Conservation (phyloP, 2,888 invertebrate genomes). For the Zaprionus lineosus region DNA sequence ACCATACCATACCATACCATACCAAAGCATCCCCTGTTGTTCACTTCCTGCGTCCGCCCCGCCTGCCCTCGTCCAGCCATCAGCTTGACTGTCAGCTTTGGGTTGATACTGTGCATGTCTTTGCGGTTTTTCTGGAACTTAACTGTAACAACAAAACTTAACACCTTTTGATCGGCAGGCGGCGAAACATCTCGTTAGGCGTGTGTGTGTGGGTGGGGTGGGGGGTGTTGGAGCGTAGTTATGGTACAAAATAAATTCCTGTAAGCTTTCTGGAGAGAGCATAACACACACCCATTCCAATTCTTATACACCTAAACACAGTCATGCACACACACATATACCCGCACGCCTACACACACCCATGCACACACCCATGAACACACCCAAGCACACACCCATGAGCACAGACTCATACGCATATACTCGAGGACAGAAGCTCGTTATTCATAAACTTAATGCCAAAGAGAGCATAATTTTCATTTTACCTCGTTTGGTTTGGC, state of each 20-base stretch:
- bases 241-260: constrained; percentile 65
- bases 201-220: constrained; percentile 6
- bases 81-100: constrained; percentile 34
- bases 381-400: constrained; percentile 6
- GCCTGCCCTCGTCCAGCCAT: too few relatives aligned
- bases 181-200: too few relatives aligned
- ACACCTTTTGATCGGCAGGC: constrained; percentile 72
- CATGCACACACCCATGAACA: constrained; percentile 12
- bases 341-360: constrained; percentile 12
- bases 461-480: constrained; percentile 75
- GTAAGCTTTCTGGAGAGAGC: constrained; percentile 60
- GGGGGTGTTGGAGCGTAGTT: constrained; percentile 44
- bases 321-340: constrained; percentile 8
- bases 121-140: constrained; percentile 66
- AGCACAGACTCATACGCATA: constrained; percentile 16
- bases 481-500: constrained; percentile 57
- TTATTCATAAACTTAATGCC: constrained; percentile 76
- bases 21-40: too few relatives aligned
- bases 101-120: constrained; percentile 52
- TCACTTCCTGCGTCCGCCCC: too few relatives aligned
- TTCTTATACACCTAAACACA: constrained; percentile 12
- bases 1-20: too few relatives aligned
- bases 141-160: constrained; percentile 70
- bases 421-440: constrained; percentile 48
- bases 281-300: constrained; percentile 17